Evolutionary conservation across 2,888 invertebrate genomes (phyloP).

Genomic region (Stictocephala bisonia): DNA sequence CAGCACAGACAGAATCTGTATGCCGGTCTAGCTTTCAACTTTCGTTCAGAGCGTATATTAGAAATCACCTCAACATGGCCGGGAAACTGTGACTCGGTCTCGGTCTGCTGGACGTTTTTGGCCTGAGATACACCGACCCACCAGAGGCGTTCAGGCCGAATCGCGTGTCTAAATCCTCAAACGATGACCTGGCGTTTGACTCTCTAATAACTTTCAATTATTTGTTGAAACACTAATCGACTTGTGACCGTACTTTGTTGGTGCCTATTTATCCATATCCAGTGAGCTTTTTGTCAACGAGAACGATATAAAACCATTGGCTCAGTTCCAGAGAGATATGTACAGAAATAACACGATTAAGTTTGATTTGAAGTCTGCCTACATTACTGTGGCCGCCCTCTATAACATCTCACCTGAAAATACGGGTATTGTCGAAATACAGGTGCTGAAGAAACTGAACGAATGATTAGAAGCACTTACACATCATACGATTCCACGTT

Average conservation of each 20-base stretch:
- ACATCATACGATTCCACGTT: too few relatives aligned
- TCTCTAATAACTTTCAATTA: not conserved
- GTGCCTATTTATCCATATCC: not conserved
- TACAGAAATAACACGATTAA: not conserved
- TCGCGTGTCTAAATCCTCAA: too few relatives aligned
- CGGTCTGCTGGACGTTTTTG: not conserved
- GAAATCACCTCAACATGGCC: not conserved
- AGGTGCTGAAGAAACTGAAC: too few relatives aligned
- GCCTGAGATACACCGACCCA: not conserved
- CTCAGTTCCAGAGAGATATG: too few relatives aligned
- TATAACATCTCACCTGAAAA: not conserved
- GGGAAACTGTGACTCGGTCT: not conserved
- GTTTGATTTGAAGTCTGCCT: not conserved
- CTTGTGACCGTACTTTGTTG: not conserved
- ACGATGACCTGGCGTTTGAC: not conserved
- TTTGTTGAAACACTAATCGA: not conserved
- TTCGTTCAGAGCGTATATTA: not conserved
- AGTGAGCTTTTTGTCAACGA: too few relatives aligned
- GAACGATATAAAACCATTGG: not conserved
- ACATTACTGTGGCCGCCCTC: not conserved
- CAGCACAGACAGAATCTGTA: not conserved
- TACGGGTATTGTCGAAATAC: not conserved
- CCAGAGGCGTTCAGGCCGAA: too few relatives aligned
- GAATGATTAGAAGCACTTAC: too few relatives aligned
- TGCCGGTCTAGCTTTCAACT: not conserved